These are phyloP conservation scores for Horisme vitalbata DNA, from an alignment of 2,888 invertebrate genomes.

Conservation along the genomic window DNA sequence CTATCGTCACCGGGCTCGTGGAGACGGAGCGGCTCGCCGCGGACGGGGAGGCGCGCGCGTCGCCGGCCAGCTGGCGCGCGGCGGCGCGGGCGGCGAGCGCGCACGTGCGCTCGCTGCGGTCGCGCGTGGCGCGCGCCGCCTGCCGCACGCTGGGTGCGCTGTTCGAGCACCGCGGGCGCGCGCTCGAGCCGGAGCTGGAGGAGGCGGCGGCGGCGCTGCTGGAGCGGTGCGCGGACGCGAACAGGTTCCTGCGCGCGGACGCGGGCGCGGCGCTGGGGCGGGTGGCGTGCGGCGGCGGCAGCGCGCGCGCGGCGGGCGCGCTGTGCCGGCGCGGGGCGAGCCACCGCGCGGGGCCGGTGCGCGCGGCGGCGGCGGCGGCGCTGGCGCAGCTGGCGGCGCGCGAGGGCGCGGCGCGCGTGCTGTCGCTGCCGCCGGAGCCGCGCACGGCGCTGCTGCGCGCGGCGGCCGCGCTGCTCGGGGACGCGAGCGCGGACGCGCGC, in stretches of 20 bases:
- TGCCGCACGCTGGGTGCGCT: constrained; percentile 92
- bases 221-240: constrained; percentile 96
- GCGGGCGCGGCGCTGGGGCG: constrained; percentile 91
- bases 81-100: constrained; percentile 88
- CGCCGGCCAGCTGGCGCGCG: constrained; percentile 85
- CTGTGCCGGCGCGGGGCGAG: constrained; percentile 87
- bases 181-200: constrained; percentile 90
- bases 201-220: constrained; percentile 91
- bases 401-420: constrained; percentile 88
- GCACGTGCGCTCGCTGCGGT: constrained; percentile 94
- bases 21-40: constrained; percentile 86
- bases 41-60: constrained; percentile 87
- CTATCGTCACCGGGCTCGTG: constrained; percentile 88
- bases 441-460: constrained; percentile 91
- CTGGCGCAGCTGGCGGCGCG: constrained; percentile 88
- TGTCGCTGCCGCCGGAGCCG: constrained; percentile 89
- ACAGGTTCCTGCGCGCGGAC: constrained; percentile 95
- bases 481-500: constrained; percentile 93
- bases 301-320: constrained; percentile 85
- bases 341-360: constrained; percentile 94
- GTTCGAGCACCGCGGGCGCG: constrained; percentile 85
- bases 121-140: constrained; percentile 95
- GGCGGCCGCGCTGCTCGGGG: constrained; percentile 91
- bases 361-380: constrained; percentile 91
- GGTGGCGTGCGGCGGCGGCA: constrained; percentile 90